Conservation (phyloP, 2,888 invertebrate genomes). For the Eupeodes latifasciatus region DNA sequence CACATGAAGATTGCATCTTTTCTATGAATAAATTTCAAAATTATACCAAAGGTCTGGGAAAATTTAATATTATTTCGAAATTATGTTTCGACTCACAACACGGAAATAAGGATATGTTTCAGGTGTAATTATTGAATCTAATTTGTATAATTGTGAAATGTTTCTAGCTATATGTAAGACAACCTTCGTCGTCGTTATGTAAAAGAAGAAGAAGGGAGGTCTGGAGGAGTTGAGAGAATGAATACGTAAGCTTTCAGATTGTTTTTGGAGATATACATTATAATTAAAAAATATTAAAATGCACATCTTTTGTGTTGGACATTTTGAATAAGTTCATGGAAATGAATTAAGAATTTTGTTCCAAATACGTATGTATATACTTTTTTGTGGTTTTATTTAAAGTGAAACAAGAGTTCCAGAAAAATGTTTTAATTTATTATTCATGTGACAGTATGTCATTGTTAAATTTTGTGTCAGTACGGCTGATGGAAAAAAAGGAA, state of each 20-base stretch:
- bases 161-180: neutral
- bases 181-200: too few species aligned
- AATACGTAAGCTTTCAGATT: constrained; percentile 18
- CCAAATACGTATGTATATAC: neutral
- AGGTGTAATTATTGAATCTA: constrained; percentile 77
- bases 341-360: neutral
- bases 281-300: neutral
- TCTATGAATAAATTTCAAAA: constrained; percentile 73
- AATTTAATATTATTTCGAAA: constrained; percentile 75
- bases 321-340: constrained; percentile 28
- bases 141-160: constrained; percentile 73
- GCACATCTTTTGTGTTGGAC: constrained; percentile 7
- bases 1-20: constrained; percentile 75
- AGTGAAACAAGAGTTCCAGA: neutral
- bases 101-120: constrained; percentile 76
- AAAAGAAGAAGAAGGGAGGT: neutral
- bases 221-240: constrained; percentile 5
- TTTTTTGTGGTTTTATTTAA: neutral
- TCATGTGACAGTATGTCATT: constrained; percentile 2
- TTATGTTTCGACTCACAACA: constrained; percentile 76
- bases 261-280: neutral
- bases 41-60: constrained; percentile 51
- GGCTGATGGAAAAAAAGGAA: too few species aligned
- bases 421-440: neutral
- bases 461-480: neutral